Evolutionary conservation across 2,888 invertebrate genomes (phyloP), one percentile per base, ranked within the genome.

Genomic region (Polydrusus tereticollis): DNA sequence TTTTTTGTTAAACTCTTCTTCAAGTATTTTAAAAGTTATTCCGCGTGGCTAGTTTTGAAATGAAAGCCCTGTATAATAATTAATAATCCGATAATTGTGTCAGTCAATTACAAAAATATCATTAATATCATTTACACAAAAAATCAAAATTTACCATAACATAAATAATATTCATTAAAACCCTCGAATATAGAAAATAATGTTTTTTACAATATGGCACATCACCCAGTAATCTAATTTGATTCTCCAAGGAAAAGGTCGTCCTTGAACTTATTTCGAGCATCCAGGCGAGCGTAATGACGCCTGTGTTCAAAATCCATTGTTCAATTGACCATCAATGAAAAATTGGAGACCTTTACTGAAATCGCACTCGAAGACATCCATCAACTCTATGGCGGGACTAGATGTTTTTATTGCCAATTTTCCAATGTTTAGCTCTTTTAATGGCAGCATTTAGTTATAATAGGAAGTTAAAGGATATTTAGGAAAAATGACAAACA

Each of bases 281-380:
- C 52, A 55, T 8, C 29, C 29, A 29, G 18, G 52, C 29, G 29
- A 6, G 33, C 52, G 29, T 55, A 55, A 55, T 55, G 29, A 55
- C 29, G 16, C 29, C 18, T 16, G 3, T 29, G 52, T 14, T 55
- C 52, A 52, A 64, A 52, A 50, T 36, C 29, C 18, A 20, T 64
- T 64, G 52, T 50, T 38, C 29, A 64, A 64, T 64, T 64, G 50
- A 64, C 50, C 38, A 64, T 50, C 64, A 36, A 29, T 50, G 50
- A 64, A 52, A 64, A 64, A 64, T 36, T 47, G 33, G 14, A 14
- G 38, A 33, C 47, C 52, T 52, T 50, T 52, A 33, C 64, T 36
- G 36, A 23, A 64, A 64, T 52, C 36, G 64, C 52, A 33, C 29
- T 50, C 21, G 23, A 20, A 33, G 23, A 33, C 50, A 64, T 64